Conservation (phyloP, 2,888 invertebrate species). For the Agrotis exclamationis region DNA sequence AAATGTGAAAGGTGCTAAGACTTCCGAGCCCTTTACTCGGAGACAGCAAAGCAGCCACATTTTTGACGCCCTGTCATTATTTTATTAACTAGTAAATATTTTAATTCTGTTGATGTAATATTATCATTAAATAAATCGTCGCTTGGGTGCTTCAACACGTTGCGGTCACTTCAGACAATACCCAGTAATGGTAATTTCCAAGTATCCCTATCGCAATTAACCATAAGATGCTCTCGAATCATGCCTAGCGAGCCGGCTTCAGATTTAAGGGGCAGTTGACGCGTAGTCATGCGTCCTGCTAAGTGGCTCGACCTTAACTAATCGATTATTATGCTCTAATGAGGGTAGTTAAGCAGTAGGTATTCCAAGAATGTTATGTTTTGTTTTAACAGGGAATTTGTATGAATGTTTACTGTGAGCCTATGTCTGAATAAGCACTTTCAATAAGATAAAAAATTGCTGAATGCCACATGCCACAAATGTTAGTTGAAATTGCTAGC, state of each 20-base stretch:
- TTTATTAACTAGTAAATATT: too few species aligned
- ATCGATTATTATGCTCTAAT: constrained; percentile 45
- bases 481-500: too few species aligned
- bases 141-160: too few species aligned
- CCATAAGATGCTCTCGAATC: constrained; percentile 6
- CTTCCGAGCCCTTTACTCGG: too few species aligned
- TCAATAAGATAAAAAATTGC: neutral
- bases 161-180: too few species aligned
- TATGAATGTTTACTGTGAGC: neutral
- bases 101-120: too few species aligned
- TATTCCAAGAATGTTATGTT: neutral
- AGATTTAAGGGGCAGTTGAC: constrained; percentile 22
- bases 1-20: too few species aligned
- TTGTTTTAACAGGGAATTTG: too few species aligned
- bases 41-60: too few species aligned
- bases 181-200: neutral
- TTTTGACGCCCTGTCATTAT: too few species aligned
- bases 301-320: constrained; percentile 33
- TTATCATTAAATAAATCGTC: too few species aligned
- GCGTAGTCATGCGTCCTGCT: constrained; percentile 5
- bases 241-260: constrained; percentile 26
- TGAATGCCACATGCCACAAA: too few species aligned
- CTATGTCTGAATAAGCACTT: neutral
- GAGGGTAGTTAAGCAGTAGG: neutral
- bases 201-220: constrained; percentile 13